These are phyloP conservation scores for Acyrthosiphon pisum DNA, from an alignment of 1,140 invertebrate genomes.

Conservation along the genomic window DNA sequence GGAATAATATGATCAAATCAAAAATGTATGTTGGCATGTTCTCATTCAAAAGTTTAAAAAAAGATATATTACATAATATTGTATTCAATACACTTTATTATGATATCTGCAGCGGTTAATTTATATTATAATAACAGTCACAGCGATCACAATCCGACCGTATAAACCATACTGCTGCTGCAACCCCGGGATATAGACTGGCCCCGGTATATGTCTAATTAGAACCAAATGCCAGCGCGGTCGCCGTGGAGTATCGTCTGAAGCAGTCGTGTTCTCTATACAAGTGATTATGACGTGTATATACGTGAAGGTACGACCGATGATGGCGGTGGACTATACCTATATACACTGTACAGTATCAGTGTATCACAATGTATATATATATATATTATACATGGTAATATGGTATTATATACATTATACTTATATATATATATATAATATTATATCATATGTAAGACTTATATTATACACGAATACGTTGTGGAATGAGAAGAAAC, in stretches of 20 bases:
- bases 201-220: conserved; percentile 23
- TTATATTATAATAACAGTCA: neutral
- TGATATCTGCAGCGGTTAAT: neutral
- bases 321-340: neutral
- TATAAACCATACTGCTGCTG: neutral
- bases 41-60: too few species aligned
- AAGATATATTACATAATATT: too few species aligned
- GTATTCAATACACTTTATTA: too few species aligned
- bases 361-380: neutral
- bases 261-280: neutral
- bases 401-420: neutral
- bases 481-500: neutral
- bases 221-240: conserved; percentile 40
- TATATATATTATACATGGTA: too few species aligned
- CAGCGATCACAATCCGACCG: conserved; percentile 42
- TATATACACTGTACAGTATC: neutral
- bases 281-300: neutral
- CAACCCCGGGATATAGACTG: neutral
- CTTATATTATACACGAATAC: neutral
- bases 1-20: too few species aligned
- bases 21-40: too few species aligned
- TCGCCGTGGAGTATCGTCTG: neutral
- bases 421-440: too few species aligned
- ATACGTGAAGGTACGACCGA: neutral
- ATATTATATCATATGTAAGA: neutral